Evolutionary conservation across 2,888 invertebrate species (phyloP).

Genomic region (Scrobipalpa atriplicella): DNA sequence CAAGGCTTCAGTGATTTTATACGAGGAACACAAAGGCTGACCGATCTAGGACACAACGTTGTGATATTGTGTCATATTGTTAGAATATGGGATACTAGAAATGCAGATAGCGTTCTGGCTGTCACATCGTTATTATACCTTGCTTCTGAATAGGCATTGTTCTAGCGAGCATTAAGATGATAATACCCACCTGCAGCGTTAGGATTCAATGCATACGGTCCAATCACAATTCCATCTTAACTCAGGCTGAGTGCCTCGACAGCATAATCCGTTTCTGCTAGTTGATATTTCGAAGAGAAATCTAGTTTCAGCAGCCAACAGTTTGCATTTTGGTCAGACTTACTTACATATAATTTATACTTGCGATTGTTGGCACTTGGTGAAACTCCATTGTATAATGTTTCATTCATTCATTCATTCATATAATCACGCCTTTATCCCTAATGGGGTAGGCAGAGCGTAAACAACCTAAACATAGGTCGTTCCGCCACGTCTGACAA

Average conservation of each 20-base stretch:
- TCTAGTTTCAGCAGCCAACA: conserved; percentile 17
- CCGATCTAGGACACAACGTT: background rate
- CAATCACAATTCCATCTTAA: conserved; percentile 18
- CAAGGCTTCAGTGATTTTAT: background rate
- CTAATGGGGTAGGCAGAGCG: too few relatives aligned
- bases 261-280: conserved; percentile 12
- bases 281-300: background rate
- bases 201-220: conserved; percentile 20
- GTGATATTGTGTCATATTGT: conserved; percentile 7
- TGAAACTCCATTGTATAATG: too few relatives aligned
- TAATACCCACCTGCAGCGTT: conserved; percentile 22
- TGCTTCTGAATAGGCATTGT: conserved; percentile 20
- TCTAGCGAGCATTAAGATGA: conserved; percentile 5
- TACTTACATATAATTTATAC: too few relatives aligned
- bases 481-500: too few relatives aligned
- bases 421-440: too few relatives aligned
- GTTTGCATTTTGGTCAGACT: conserved; percentile 3
- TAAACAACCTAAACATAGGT: too few relatives aligned
- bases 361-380: too few relatives aligned
- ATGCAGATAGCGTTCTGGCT: conserved; percentile 19
- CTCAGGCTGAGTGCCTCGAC: background rate
- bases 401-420: too few relatives aligned
- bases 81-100: conserved; percentile 9
- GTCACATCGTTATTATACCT: conserved; percentile 15
- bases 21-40: background rate